Evolutionary conservation across 1,140 invertebrate species (phyloP).

Genomic region (Dinoponera quadriceps): DNA sequence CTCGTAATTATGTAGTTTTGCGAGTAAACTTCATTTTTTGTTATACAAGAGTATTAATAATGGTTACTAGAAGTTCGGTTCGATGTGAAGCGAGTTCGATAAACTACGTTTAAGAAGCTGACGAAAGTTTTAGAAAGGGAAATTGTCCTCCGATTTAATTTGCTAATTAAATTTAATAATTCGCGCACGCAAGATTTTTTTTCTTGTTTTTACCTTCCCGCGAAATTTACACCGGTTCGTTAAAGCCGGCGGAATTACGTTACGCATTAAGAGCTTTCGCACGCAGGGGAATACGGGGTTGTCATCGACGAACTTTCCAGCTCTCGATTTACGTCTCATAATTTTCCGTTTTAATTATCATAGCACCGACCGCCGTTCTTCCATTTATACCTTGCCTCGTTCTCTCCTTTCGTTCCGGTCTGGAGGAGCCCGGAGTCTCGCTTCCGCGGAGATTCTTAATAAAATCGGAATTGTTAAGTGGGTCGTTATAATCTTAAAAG

Average conservation of each 20-base stretch:
- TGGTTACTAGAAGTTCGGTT: slow-evolving; percentile 30
- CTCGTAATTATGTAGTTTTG: slow-evolving; percentile 28
- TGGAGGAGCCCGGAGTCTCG: slow-evolving; percentile 31
- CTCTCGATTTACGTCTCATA: slow-evolving; percentile 45
- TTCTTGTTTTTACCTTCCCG: background rate
- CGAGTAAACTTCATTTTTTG: slow-evolving; percentile 8
- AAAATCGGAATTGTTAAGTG: slow-evolving; percentile 77
- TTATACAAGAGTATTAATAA: slow-evolving; percentile 46
- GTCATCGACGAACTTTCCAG: slow-evolving; percentile 31
- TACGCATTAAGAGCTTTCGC: slow-evolving; percentile 42
- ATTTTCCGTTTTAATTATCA: slow-evolving; percentile 66
- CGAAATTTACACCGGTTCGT: slow-evolving; percentile 22
- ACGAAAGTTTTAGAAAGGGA: slow-evolving; percentile 38
- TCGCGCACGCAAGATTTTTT: background rate
- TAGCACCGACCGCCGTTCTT: slow-evolving; percentile 36
- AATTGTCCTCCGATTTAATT: slow-evolving; percentile 43
- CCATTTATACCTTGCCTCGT: slow-evolving; percentile 49
- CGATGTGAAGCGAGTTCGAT: slow-evolving; percentile 49
- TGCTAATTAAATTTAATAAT: slow-evolving; percentile 51
- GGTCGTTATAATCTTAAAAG: slow-evolving; percentile 72
- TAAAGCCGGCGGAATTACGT: slow-evolving; percentile 44
- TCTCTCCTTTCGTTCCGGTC: slow-evolving; percentile 54
- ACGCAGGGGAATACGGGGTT: slow-evolving; percentile 28
- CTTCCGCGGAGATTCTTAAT: slow-evolving; percentile 63
- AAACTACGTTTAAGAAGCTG: slow-evolving; percentile 46